phyloP scores from a whole-genome alignment of 1,140 invertebrate genomes.

The Marisa cornuarietis region DNA sequence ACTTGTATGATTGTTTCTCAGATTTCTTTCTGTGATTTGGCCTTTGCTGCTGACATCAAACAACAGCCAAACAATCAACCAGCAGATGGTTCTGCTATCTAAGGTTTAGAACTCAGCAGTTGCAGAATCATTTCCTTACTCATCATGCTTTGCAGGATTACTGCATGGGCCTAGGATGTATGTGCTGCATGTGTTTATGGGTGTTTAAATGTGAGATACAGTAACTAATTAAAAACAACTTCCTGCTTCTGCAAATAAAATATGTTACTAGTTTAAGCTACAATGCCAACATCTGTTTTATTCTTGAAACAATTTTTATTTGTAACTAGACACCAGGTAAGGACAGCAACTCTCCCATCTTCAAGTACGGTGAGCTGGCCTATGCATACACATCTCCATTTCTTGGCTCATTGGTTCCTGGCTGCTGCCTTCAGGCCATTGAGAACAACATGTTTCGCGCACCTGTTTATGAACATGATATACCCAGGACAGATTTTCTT shows the following conservation, averaged over 20 bases:
- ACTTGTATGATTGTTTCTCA: too few species aligned
- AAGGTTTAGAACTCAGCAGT: too few species aligned
- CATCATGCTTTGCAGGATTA: too few species aligned
- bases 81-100: too few species aligned
- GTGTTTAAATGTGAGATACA: background rate
- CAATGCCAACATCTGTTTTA: background rate
- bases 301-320: background rate
- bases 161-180: too few species aligned
- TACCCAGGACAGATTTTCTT: conserved; percentile 87
- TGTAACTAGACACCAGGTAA: conserved; percentile 79
- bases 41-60: too few species aligned
- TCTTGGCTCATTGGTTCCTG: conserved; percentile 90
- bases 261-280: background rate
- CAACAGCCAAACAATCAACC: too few species aligned
- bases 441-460: conserved; percentile 99
- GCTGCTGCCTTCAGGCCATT: conserved; percentile 88
- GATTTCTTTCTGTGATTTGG: too few species aligned
- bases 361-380: conserved; percentile 91
- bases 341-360: conserved; percentile 83
- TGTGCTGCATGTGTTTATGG: background rate
- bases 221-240: background rate
- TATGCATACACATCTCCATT: conserved; percentile 98
- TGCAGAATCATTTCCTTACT: too few species aligned
- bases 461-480: conserved; percentile 91
- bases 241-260: background rate